Conservation (phyloP, 1,140 invertebrate genomes). For the Acyrthosiphon pisum region DNA sequence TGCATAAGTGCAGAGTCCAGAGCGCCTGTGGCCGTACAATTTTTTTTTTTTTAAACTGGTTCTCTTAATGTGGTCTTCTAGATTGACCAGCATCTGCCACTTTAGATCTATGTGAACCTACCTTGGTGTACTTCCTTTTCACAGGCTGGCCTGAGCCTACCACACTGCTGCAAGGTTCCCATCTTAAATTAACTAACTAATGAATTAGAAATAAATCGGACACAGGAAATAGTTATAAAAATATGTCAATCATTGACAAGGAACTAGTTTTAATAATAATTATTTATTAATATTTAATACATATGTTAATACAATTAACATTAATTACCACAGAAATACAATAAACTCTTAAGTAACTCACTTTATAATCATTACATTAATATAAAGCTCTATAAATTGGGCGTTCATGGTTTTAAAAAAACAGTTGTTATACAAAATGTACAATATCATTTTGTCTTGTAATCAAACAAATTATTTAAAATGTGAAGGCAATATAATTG, state of each 20-base stretch:
- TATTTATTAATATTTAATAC: slow-evolving; percentile 14
- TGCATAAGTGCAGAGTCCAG: too few relatives aligned
- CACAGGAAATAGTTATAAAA: neutral
- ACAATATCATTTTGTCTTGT: neutral
- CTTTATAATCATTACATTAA: neutral
- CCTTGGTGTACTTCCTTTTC: neutral
- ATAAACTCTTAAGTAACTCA: neutral
- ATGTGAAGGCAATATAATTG: neutral
- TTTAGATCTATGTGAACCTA: too few relatives aligned
- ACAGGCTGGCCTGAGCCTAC: neutral
- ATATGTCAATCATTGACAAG: neutral
- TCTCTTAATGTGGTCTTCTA: too few relatives aligned
- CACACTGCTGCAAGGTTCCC: neutral
- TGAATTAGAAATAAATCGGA: neutral
- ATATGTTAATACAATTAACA: neutral
- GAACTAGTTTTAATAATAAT: neutral
- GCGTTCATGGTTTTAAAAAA: neutral
- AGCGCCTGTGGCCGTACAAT: too few relatives aligned
- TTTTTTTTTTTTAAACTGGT: too few relatives aligned
- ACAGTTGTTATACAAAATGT: neutral
- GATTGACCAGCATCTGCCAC: too few relatives aligned
- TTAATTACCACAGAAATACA: neutral
- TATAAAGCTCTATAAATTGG: neutral
- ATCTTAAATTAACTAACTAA: neutral
- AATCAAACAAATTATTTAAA: neutral